These are phyloP conservation scores for Orycteropus afer DNA, from an alignment of 2,113 vertebrate species.

Conservation along the genomic window DNA sequence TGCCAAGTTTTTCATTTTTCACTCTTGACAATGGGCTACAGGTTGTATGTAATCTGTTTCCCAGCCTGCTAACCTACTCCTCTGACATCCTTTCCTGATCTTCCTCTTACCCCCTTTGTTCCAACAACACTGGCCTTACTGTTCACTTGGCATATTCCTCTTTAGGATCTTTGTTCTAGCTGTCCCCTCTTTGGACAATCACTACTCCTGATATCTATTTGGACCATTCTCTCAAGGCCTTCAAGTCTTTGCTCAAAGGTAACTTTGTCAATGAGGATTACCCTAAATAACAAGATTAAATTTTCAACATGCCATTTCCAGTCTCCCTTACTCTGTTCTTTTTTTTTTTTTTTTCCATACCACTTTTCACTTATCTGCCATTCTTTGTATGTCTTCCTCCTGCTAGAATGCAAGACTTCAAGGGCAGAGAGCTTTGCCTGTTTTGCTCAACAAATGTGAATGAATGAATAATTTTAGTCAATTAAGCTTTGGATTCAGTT, in stretches of 20 bases:
- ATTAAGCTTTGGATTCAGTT: not conserved
- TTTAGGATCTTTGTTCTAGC: not conserved
- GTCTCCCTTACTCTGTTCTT: not conserved
- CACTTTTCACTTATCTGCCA: not conserved
- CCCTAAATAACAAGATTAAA: not conserved
- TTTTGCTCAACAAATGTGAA: conserved; percentile 40
- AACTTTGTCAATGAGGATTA: not conserved
- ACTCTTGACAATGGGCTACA: not conserved
- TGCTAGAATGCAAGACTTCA: not conserved
- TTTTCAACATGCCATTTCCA: not conserved
- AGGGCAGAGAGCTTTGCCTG: not conserved
- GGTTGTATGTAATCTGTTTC: not conserved
- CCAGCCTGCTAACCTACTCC: not conserved
- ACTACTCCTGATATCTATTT: not conserved
- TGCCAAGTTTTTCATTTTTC: not conserved
- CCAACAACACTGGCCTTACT: not conserved
- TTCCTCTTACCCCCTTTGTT: not conserved
- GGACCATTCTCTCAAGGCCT: not conserved
- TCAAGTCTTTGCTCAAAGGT: not conserved
- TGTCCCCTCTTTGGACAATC: not conserved
- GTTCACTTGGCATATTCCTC: not conserved
- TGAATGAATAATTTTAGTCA: not conserved
- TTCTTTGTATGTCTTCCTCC: not conserved
- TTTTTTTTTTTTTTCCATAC: not conserved
- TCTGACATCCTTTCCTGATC: not conserved